A percentile compares a stretch with the other conserved stretches of the same genome.
phyloP scores from a whole-genome alignment of 1,140 invertebrate genomes.

The Cydia splendana region DNA sequence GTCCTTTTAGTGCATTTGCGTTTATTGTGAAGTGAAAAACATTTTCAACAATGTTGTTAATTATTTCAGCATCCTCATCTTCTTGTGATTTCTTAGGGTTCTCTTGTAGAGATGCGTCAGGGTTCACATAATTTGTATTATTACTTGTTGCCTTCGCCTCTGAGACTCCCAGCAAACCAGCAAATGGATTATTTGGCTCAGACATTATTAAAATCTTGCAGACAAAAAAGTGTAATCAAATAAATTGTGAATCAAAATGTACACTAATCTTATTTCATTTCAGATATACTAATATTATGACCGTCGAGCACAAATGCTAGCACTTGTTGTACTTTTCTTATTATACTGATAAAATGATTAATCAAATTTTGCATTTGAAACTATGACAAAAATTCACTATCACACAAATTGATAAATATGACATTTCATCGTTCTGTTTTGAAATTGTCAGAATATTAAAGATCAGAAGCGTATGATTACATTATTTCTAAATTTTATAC shows the following conservation, averaged over 20 bases:
- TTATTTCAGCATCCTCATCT: slow-evolving; percentile 52
- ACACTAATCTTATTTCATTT: slow-evolving; percentile 15
- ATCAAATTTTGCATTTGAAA: slow-evolving; percentile 30
- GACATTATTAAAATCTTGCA: slow-evolving; percentile 56
- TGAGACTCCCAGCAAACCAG: slow-evolving; percentile 63
- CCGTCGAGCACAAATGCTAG: neutral
- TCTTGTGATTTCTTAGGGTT: slow-evolving; percentile 49
- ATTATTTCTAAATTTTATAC: no score
- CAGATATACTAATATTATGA: neutral
- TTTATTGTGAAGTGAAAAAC: slow-evolving; percentile 86
- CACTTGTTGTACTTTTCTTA: neutral
- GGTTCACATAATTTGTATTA: slow-evolving; percentile 45
- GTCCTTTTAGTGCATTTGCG: slow-evolving; percentile 62
- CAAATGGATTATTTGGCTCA: slow-evolving; percentile 71
- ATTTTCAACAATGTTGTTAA: slow-evolving; percentile 80
- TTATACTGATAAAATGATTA: slow-evolving; percentile 30
- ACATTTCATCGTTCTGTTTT: slow-evolving; percentile 36
- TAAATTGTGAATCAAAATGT: slow-evolving; percentile 35
- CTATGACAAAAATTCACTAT: slow-evolving; percentile 32
- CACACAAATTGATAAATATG: slow-evolving; percentile 49
- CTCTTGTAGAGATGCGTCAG: slow-evolving; percentile 43
- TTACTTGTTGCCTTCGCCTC: slow-evolving; percentile 50
- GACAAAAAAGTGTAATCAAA: slow-evolving; percentile 16
- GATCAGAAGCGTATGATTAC: neutral
- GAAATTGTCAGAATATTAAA: slow-evolving; percentile 3